phyloP scores from a whole-genome alignment of 2,888 invertebrate genomes.

The Alloscopus bannaensis region DNA sequence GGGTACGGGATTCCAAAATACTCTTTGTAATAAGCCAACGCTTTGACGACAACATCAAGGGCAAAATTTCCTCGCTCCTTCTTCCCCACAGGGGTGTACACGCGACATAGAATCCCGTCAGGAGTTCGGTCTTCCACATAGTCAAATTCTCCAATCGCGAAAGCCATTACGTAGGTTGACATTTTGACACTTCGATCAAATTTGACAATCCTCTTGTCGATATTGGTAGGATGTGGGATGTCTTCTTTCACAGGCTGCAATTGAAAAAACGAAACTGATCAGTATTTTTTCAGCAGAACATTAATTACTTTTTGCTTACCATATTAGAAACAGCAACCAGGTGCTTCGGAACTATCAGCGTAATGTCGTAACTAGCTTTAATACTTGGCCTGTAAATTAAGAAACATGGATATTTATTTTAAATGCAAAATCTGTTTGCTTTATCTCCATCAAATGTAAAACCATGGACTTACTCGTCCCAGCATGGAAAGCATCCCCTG shows the following conservation, averaged over 20 bases:
- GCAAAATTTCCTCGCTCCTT: conserved; percentile 78
- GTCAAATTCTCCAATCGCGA: conserved; percentile 79
- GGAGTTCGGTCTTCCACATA: conserved; percentile 77
- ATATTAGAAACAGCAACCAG: conserved; percentile 95
- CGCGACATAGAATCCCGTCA: conserved; percentile 75
- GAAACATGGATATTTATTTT: conserved; percentile 80
- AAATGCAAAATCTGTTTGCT: too few species aligned
- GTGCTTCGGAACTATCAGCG: conserved; percentile 87
- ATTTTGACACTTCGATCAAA: conserved; percentile 81
- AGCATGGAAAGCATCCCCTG: conserved; percentile 57
- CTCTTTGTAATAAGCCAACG: conserved; percentile 78
- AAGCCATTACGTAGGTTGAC: conserved; percentile 80
- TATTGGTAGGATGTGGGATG: conserved; percentile 74
- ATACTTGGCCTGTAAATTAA: conserved; percentile 94
- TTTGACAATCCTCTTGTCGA: conserved; percentile 79
- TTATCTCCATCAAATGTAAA: conserved; percentile 12
- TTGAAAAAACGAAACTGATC: conserved; percentile 15
- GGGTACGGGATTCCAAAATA: conserved; percentile 79
- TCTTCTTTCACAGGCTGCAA: conserved; percentile 76
- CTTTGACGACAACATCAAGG: conserved; percentile 78
- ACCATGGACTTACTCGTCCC: conserved; percentile 64
- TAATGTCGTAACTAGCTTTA: conserved; percentile 95
- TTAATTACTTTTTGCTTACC: conserved; percentile 77
- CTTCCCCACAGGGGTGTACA: conserved; percentile 77
- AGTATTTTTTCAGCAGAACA: neutral